Percentiles rank a stretch among this genome's conserved stretches.
These are phyloP conservation scores for Pediacus dermestoides DNA, from an alignment of 2,888 invertebrate species.

Conservation along the genomic window DNA sequence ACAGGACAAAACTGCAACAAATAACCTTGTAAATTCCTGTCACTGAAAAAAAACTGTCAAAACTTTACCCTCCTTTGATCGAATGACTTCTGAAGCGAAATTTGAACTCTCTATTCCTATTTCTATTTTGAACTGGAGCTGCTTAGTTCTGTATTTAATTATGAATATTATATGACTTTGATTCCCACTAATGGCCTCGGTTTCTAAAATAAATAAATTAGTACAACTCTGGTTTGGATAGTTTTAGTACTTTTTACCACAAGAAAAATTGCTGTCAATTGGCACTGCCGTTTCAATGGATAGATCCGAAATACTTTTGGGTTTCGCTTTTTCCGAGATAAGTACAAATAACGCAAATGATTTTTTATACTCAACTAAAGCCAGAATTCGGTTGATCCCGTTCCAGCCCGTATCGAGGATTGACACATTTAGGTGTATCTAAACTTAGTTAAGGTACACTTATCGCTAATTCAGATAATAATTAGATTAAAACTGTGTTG, in stretches of 20 bases:
- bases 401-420: slow-evolving; percentile 51
- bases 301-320: slow-evolving; percentile 71
- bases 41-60: slow-evolving; percentile 25
- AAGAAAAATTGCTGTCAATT: slow-evolving; percentile 74
- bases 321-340: slow-evolving; percentile 60
- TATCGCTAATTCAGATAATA: not conserved
- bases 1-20: slow-evolving; percentile 39
- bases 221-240: slow-evolving; percentile 6
- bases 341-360: slow-evolving; percentile 58
- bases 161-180: slow-evolving; percentile 55
- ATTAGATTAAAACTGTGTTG: too few species aligned
- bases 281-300: slow-evolving; percentile 78
- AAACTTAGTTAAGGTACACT: slow-evolving; percentile 5
- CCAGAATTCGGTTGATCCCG: slow-evolving; percentile 55
- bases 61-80: slow-evolving; percentile 62
- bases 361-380: slow-evolving; percentile 57
- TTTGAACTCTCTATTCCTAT: slow-evolving; percentile 62
- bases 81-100: slow-evolving; percentile 70
- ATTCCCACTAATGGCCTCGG: slow-evolving; percentile 52
- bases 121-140: slow-evolving; percentile 55
- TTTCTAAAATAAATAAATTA: slow-evolving; percentile 45
- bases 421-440: slow-evolving; percentile 49
- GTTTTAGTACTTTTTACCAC: slow-evolving; percentile 50
- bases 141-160: slow-evolving; percentile 52
- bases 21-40: slow-evolving; percentile 24